These are phyloP conservation scores for Pyrocoelia pectoralis DNA, from an alignment of 2,888 invertebrate species.

Conservation along the genomic window DNA sequence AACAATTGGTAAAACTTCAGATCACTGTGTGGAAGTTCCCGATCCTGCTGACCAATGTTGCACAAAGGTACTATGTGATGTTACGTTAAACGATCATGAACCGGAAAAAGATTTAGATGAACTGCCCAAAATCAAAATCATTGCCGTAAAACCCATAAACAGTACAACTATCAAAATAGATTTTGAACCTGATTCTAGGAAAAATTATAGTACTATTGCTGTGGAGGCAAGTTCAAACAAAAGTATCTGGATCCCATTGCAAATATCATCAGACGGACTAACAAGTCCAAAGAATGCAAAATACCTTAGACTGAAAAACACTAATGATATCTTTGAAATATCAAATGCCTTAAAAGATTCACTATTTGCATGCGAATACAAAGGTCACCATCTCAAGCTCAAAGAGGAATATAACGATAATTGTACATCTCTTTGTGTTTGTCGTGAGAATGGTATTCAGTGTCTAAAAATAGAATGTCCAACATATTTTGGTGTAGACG, in stretches of 20 bases:
- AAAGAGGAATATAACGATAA: slow-evolving; percentile 84
- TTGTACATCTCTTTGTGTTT: slow-evolving; percentile 81
- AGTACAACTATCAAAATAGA: slow-evolving; percentile 56
- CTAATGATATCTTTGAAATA: slow-evolving; percentile 52
- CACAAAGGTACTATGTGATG: slow-evolving; percentile 85
- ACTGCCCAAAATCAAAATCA: slow-evolving; percentile 47
- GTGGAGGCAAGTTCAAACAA: slow-evolving; percentile 60
- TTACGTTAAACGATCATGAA: slow-evolving; percentile 78
- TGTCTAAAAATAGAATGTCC: slow-evolving; percentile 86
- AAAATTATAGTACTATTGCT: slow-evolving; percentile 49
- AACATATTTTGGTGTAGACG: slow-evolving; percentile 84
- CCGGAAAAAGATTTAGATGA: slow-evolving; percentile 54
- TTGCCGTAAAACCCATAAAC: slow-evolving; percentile 56
- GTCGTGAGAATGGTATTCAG: slow-evolving; percentile 73
- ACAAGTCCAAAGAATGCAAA: slow-evolving; percentile 49
- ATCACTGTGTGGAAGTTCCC: slow-evolving; percentile 82
- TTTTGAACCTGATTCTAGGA: slow-evolving; percentile 54
- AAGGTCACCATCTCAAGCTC: slow-evolving; percentile 53
- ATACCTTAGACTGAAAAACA: slow-evolving; percentile 53
- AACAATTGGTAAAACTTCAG: slow-evolving; percentile 65
- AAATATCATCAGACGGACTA: slow-evolving; percentile 53
- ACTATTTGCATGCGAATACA: slow-evolving; percentile 55
- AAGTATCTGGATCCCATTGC: slow-evolving; percentile 59
- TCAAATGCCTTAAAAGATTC: slow-evolving; percentile 10
- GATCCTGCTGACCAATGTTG: slow-evolving; percentile 87